These are phyloP conservation scores for Asteroscopus sphinx DNA, from an alignment of 2,888 invertebrate genomes.

Conservation along the genomic window DNA sequence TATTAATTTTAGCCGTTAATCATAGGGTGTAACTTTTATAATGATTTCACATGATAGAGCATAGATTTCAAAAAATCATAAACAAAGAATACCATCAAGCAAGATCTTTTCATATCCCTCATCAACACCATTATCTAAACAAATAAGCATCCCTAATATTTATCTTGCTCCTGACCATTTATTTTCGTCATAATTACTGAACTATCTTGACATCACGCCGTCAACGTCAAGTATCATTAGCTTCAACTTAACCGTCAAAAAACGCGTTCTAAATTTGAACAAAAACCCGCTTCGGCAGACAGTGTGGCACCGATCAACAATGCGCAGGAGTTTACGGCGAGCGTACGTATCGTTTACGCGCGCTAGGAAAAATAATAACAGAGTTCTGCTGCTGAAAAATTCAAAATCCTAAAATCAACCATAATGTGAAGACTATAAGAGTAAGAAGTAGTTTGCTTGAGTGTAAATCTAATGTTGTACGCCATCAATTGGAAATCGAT, in stretches of 20 bases:
- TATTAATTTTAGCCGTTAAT: too few species aligned
- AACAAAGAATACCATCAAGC: constrained; percentile 3
- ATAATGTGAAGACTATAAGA: not conserved
- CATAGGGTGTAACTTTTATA: too few species aligned
- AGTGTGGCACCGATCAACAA: constrained; percentile 83
- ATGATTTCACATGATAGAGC: too few species aligned
- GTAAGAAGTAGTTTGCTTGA: not conserved
- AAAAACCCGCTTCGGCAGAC: constrained; percentile 74
- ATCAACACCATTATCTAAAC: constrained; percentile 23
- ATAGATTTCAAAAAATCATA: too few species aligned
- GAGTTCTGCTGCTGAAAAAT: not conserved
- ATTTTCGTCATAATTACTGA: constrained; percentile 49
- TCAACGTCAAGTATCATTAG: constrained; percentile 75
- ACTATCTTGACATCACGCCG: constrained; percentile 54
- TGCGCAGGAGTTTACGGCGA: constrained; percentile 69
- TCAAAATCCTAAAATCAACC: constrained; percentile 3
- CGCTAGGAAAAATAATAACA: constrained; percentile 65
- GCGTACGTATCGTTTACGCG: constrained; percentile 64
- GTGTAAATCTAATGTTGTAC: constrained; percentile 25
- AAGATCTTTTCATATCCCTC: constrained; percentile 18
- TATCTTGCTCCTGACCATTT: constrained; percentile 23
- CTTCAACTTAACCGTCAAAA: constrained; percentile 56
- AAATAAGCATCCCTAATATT: constrained; percentile 11
- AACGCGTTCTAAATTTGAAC: constrained; percentile 62
- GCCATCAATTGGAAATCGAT: constrained; percentile 28